Conservation (phyloP, 53 echinoderm and acorn worm genomes). For the Mesocentrotus franciscanus region DNA sequence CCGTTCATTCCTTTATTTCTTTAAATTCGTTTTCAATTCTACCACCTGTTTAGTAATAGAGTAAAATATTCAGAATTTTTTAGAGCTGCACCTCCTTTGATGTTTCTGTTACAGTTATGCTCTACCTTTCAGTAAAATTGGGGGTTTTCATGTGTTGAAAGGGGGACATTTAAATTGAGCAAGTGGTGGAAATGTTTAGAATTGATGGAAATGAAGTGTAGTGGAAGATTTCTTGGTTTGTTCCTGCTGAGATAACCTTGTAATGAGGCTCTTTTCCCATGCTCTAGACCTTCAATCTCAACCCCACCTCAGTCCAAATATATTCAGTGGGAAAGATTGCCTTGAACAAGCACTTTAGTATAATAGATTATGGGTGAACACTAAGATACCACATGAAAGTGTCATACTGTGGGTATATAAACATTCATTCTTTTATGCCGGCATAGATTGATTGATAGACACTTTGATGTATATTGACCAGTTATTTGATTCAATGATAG, state of each 20-base stretch:
- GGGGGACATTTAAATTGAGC: background rate
- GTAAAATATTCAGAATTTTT: background rate
- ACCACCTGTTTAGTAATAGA: background rate
- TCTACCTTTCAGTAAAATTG: background rate
- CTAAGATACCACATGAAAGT: background rate
- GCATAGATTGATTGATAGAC: constrained; percentile 50
- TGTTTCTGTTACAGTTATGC: background rate
- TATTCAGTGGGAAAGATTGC: background rate
- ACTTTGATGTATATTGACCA: constrained; percentile 12
- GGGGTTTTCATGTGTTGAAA: background rate
- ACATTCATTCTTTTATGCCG: background rate
- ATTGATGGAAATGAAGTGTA: constrained; percentile 48
- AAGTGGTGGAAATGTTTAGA: background rate
- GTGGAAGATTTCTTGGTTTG: constrained; percentile 56
- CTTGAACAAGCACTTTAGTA: background rate
- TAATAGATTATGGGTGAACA: background rate
- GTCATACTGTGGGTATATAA: constrained; percentile 5
- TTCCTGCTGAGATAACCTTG: constrained; percentile 51
- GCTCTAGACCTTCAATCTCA: background rate
- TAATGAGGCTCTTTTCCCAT: constrained; percentile 20
- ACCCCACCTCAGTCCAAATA: background rate
- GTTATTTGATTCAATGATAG: background rate
- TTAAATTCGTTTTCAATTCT: background rate
- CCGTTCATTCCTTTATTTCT: background rate
- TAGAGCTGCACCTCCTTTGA: background rate